Percentiles rank a stretch among this genome's conserved stretches.
Evolutionary conservation across 2,888 invertebrate species (phyloP).

Genomic region (Drosophila cracens): DNA sequence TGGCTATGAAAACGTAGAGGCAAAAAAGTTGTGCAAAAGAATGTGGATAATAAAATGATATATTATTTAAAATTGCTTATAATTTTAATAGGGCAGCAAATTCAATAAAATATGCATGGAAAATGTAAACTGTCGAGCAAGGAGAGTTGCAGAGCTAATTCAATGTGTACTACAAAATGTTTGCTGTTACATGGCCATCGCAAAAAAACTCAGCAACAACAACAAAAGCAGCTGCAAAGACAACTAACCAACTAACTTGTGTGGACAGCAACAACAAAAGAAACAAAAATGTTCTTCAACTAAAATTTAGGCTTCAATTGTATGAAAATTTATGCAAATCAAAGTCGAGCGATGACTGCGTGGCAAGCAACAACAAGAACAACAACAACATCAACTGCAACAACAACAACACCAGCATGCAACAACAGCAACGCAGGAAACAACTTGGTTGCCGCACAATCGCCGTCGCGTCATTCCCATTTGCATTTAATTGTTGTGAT

Average conservation of each 20-base stretch:
- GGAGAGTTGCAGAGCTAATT: conserved; percentile 10
- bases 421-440: conserved; percentile 43
- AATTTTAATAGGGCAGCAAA: background rate
- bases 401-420: conserved; percentile 29
- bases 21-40: background rate
- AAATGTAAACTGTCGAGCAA: conserved; percentile 22
- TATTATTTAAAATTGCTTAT: conserved; percentile 2
- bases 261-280: conserved; percentile 40
- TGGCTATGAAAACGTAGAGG: conserved; percentile 6
- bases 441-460: conserved; percentile 57
- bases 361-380: conserved; percentile 60
- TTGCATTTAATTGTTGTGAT: conserved; percentile 84
- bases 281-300: conserved; percentile 63
- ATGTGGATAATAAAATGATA: conserved; percentile 8
- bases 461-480: conserved; percentile 76
- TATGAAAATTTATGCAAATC: conserved; percentile 78
- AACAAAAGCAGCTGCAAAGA: conserved; percentile 24
- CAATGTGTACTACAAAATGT: conserved; percentile 72
- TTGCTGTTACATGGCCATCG: conserved; percentile 63
- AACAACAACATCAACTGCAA: conserved; percentile 38
- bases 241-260: conserved; percentile 43
- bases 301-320: conserved; percentile 70
- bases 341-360: conserved; percentile 72
- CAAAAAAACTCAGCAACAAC: conserved; percentile 45
- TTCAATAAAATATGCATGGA: conserved; percentile 27